Conservation (phyloP, 2,113 vertebrate genomes). For the Junco hyemalis region DNA sequence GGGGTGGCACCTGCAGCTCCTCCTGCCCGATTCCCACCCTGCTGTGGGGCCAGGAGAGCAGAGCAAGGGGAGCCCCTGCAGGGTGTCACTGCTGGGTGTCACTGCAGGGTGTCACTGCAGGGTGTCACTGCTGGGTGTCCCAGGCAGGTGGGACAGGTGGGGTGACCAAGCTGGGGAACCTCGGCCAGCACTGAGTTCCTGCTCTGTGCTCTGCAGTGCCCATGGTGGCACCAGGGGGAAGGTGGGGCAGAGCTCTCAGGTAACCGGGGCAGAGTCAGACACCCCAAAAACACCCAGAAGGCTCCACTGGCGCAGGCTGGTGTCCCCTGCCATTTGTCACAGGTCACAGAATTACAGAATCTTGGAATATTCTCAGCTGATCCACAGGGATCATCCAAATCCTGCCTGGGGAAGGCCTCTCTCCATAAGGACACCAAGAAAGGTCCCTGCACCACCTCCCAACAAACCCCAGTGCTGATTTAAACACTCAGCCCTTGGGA, state of each 20-base stretch:
- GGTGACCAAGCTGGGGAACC: neutral
- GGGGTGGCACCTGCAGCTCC: neutral
- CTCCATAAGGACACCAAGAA: rapidly evolving
- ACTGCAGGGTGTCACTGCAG: rapidly evolving
- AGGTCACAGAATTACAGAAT: no score
- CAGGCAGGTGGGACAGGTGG: rapidly evolving
- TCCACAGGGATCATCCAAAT: neutral
- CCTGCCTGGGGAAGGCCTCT: neutral
- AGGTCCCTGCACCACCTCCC: neutral
- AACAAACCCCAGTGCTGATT: neutral
- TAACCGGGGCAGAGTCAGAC: neutral
- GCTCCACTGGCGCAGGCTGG: neutral
- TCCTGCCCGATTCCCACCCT: rapidly evolving
- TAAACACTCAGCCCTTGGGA: rapidly evolving
- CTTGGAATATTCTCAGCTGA: rapidly evolving
- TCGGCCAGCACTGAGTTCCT: rapidly evolving
- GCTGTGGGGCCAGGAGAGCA: neutral
- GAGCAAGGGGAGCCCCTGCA: neutral
- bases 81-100: neutral
- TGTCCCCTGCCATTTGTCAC: neutral
- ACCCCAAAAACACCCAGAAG: neutral
- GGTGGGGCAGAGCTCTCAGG: neutral
- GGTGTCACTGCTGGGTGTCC: no score
- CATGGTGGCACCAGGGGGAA: neutral
- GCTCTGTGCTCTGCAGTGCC: neutral